A percentile compares a stretch with the other conserved stretches of the same genome.
phyloP scores from a whole-genome alignment of 2,113 vertebrate species.

The Solenodon paradoxus region DNA sequence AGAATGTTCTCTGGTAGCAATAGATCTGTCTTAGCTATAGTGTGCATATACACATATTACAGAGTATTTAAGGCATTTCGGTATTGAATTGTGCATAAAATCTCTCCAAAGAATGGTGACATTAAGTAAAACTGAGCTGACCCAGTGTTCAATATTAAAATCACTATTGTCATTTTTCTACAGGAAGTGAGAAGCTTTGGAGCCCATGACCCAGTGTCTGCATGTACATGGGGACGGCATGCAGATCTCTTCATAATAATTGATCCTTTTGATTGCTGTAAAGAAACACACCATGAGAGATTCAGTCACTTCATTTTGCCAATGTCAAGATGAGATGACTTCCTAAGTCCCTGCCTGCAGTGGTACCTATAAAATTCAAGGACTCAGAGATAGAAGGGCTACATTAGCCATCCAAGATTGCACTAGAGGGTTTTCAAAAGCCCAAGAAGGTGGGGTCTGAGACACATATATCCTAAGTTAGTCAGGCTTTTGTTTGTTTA shows the following conservation, averaged over 20 bases:
- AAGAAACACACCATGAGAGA: background rate
- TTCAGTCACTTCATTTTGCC: background rate
- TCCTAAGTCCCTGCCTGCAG: background rate
- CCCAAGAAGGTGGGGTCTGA: background rate
- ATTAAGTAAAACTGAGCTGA: background rate
- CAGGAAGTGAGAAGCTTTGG: background rate
- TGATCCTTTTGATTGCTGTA: background rate
- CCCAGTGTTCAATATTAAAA: background rate
- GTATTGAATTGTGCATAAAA: background rate
- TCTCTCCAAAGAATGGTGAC: background rate
- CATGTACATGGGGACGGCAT: rapidly evolving
- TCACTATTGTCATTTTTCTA: background rate
- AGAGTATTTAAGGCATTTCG: background rate
- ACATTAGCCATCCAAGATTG: background rate
- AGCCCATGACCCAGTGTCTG: background rate
- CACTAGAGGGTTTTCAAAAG: background rate
- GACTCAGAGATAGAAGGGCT: background rate
- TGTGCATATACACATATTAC: background rate
- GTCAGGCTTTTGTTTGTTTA: background rate
- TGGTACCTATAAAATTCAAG: background rate
- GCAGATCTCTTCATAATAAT: background rate
- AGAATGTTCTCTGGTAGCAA: background rate
- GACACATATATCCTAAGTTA: background rate
- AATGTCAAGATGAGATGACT: background rate
- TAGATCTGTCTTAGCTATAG: background rate